phyloP scores from a whole-genome alignment of 2,113 vertebrate genomes.

The Nansenia antarctica region DNA sequence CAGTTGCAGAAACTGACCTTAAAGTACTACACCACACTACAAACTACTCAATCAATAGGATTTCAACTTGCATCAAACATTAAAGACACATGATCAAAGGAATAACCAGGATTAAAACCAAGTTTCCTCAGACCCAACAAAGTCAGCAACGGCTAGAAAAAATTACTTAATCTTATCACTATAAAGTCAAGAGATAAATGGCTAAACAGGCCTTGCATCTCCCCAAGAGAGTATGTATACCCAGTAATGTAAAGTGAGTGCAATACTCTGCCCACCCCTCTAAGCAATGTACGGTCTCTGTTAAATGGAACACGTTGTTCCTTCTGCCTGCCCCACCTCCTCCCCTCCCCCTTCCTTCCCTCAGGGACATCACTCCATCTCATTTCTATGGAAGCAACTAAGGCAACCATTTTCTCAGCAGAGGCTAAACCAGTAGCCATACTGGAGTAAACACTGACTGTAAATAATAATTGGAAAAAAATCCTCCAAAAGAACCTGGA shows the following conservation, averaged over 20 bases:
- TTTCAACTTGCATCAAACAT: background rate
- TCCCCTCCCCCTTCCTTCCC: background rate
- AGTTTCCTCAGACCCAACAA: background rate
- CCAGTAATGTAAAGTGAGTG: background rate
- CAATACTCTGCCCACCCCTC: background rate
- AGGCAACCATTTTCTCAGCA: background rate
- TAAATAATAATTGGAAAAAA: no score
- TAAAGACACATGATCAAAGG: no score
- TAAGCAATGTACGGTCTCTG: background rate
- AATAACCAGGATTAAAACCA: background rate
- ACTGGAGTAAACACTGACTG: no score
- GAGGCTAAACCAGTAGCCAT: no score
- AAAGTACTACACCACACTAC: background rate
- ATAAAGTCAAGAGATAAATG: background rate
- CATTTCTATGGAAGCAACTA: background rate
- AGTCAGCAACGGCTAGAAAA: background rate
- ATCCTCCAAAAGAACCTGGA: no score
- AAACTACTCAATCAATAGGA: background rate
- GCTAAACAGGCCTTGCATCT: background rate
- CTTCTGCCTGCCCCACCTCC: constrained; percentile 15
- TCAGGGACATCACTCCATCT: constrained; percentile 3
- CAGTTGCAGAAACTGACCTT: background rate
- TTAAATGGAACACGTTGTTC: constrained; percentile 62
- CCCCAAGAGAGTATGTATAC: background rate
- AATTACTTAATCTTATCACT: background rate